A percentile compares a stretch with the other conserved stretches of the same genome.
Conservation (phyloP, 2,113 vertebrate genomes). For the Nestor notabilis region DNA sequence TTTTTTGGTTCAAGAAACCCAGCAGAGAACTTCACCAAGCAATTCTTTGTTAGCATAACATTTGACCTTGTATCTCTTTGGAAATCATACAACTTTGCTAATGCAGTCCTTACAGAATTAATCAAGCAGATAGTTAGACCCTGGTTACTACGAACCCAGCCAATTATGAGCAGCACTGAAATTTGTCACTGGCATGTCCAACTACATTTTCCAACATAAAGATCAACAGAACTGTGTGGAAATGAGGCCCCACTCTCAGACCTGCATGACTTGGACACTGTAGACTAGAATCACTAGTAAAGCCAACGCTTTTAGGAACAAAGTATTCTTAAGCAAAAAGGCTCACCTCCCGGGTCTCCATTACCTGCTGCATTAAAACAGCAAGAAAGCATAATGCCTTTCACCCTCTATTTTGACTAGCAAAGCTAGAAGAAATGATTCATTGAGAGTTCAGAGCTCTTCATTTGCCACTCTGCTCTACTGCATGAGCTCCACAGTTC, state of each 20-base stretch:
- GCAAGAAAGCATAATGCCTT: neutral
- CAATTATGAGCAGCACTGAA: conserved; percentile 78
- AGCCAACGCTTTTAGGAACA: neutral
- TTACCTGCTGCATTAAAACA: neutral
- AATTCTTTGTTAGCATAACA: conserved; percentile 77
- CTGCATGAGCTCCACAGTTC: neutral
- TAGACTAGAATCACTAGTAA: neutral
- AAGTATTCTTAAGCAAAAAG: neutral
- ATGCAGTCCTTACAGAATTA: conserved; percentile 78
- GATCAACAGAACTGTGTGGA: conserved; percentile 74
- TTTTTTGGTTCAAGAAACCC: conserved; percentile 66
- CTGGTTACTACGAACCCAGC: conserved; percentile 63
- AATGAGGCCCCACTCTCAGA: conserved; percentile 62
- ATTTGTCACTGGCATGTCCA: conserved; percentile 78
- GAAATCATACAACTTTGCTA: conserved; percentile 79
- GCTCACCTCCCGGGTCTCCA: neutral
- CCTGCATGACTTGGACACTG: conserved; percentile 33
- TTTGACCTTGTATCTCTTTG: conserved; percentile 77
- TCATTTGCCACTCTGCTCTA: neutral
- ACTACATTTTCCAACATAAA: conserved; percentile 76
- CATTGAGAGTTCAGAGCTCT: neutral
- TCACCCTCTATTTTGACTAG: neutral
- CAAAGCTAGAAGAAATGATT: neutral
- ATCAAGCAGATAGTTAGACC: conserved; percentile 77
- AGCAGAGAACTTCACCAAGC: conserved; percentile 65